Percentiles rank a stretch among this genome's conserved stretches.
Evolutionary conservation across 2,797 vertebrate genomes (phyloP).

Genomic region (Pantherophis vulpinus): DNA sequence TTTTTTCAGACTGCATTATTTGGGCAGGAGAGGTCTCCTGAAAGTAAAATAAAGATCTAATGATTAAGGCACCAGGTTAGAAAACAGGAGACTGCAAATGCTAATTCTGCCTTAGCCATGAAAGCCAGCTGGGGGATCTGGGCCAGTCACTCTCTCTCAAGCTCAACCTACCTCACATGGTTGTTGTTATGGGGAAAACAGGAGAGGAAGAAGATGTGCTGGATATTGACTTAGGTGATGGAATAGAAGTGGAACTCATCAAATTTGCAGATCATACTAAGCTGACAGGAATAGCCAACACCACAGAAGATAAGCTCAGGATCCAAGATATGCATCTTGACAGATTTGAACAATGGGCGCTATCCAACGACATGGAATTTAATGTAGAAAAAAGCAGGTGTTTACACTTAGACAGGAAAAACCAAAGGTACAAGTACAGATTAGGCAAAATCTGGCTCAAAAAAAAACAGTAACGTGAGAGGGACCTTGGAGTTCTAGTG

Average conservation of each 20-base stretch:
- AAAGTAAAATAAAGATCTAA: neutral
- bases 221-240: neutral
- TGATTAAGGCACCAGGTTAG: neutral
- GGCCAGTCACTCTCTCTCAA: neutral
- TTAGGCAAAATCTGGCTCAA: neutral
- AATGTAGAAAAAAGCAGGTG: neutral
- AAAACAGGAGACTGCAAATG: neutral
- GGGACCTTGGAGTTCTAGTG: neutral
- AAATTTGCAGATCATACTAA: neutral
- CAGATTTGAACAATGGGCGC: neutral
- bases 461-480: neutral
- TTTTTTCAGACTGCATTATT: neutral
- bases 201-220: neutral
- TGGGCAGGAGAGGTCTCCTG: neutral
- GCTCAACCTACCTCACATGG: neutral
- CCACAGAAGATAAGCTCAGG: neutral
- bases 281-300: neutral
- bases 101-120: neutral
- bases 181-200: neutral
- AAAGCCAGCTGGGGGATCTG: neutral
- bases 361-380: neutral
- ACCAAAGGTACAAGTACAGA: neutral
- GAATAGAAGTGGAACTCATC: neutral
- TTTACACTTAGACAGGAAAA: neutral
- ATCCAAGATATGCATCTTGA: neutral